Percentiles rank a stretch among this genome's conserved stretches.
Conservation (phyloP, 2,888 invertebrate species). For the Baronia brevicornis region DNA sequence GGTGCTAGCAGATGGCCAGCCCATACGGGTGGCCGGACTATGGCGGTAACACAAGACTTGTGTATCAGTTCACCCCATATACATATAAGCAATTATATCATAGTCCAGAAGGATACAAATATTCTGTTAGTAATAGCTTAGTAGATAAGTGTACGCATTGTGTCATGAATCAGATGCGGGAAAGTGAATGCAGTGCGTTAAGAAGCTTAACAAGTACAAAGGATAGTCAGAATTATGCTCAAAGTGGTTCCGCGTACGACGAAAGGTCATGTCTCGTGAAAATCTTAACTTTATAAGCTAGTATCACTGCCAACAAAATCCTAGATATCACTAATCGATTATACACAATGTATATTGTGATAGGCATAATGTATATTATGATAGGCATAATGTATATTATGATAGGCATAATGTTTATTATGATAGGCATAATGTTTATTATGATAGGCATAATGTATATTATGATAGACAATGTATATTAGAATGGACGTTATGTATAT, state of each 20-base stretch:
- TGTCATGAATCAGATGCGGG: constrained; percentile 33
- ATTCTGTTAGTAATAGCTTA: constrained; percentile 47
- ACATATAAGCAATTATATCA: constrained; percentile 24
- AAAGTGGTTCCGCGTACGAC: constrained; percentile 39
- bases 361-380: no score
- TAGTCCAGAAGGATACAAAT: constrained; percentile 27
- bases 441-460: no score
- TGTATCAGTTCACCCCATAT: constrained; percentile 23
- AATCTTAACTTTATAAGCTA: constrained; percentile 31
- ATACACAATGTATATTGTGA: no score
- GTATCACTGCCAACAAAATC: constrained; percentile 62
- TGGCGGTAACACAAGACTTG: constrained; percentile 23
- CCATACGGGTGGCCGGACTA: constrained; percentile 17
- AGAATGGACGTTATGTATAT: no score
- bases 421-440: no score
- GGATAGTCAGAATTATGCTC: constrained; percentile 47
- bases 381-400: no score
- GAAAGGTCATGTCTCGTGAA: constrained; percentile 28
- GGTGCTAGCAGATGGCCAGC: constrained; percentile 82
- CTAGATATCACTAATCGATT: no score
- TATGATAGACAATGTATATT: no score
- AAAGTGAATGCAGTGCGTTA: constrained; percentile 19
- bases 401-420: no score
- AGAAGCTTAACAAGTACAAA: constrained; percentile 23
- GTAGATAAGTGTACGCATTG: constrained; percentile 53